These are phyloP conservation scores for Leucophenga varia DNA, from an alignment of 1,140 invertebrate species.

Conservation along the genomic window DNA sequence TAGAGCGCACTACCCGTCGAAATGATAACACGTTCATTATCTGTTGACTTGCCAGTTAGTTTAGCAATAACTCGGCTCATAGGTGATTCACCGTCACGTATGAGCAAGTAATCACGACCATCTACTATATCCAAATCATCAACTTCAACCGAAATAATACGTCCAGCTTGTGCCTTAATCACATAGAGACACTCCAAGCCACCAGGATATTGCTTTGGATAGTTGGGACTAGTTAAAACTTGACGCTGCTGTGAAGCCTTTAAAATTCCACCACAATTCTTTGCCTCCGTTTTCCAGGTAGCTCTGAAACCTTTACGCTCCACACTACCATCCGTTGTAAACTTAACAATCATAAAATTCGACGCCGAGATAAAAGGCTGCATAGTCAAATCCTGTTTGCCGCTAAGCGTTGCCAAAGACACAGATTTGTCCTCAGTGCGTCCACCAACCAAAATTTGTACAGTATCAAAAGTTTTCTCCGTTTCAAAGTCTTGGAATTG, in stretches of 20 bases:
- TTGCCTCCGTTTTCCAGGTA: slow-evolving; percentile 91
- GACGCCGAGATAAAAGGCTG: slow-evolving; percentile 90
- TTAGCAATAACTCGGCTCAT: slow-evolving; percentile 80
- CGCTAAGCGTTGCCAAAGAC: slow-evolving; percentile 87
- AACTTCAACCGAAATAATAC: slow-evolving; percentile 86
- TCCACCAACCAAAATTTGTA: slow-evolving; percentile 92
- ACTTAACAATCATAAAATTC: slow-evolving; percentile 98
- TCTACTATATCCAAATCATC: slow-evolving; percentile 87
- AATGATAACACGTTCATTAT: slow-evolving; percentile 83
- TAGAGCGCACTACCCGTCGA: slow-evolving; percentile 88
- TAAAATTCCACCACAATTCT: slow-evolving; percentile 82
- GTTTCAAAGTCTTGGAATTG: slow-evolving; percentile 97
- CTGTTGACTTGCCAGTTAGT: slow-evolving; percentile 74
- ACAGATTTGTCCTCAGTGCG: slow-evolving; percentile 92
- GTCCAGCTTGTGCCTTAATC: slow-evolving; percentile 82
- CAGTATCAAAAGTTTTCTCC: slow-evolving; percentile 93
- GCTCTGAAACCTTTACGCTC: slow-evolving; percentile 93
- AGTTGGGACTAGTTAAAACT: slow-evolving; percentile 83
- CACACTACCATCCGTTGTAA: slow-evolving; percentile 89
- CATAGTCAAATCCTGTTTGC: slow-evolving; percentile 78
- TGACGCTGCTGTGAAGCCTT: slow-evolving; percentile 81
- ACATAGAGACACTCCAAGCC: slow-evolving; percentile 93
- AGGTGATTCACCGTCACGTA: slow-evolving; percentile 86
- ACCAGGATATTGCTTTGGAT: slow-evolving; percentile 89
- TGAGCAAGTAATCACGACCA: slow-evolving; percentile 82